Evolutionary conservation across 2,888 invertebrate species (phyloP), one percentile per base, ranked within the genome.

Genomic region (Petrolisthes manimaculis): DNA sequence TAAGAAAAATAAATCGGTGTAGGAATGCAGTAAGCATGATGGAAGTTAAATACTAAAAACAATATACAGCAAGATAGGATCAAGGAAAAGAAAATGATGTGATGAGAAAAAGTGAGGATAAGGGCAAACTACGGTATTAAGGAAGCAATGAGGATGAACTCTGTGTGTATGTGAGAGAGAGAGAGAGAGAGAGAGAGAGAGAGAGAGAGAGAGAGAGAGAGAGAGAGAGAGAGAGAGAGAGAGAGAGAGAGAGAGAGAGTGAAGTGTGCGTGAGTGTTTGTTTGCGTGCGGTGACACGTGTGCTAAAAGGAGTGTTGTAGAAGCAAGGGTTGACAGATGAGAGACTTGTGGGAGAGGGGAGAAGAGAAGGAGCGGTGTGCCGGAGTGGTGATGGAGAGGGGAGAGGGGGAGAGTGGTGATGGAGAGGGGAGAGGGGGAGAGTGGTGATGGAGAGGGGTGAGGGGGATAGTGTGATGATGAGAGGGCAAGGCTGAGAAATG

Each of bases 121-220:
- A n/a, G 21, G 71, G 21, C 12, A 18, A 71, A n/a, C 18, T 71
- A 71, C 6, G 71, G 18, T 6, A n/a, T n/a, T n/a, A 71, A 18
- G 14, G 14, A n/a, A 71, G 71, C 18, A 12, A 53, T 71, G 83
- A 18, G 71, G 14, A 71, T n/a, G 71, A n/a, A 71, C 71, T n/a
- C n/a, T 71, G 71, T 51, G 69, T 56, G 83, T 51, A 53, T n/a
- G 83, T 56, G 80, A 37, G 55, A 14, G 80, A 21, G 54, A 37
- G 77, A 51, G 77, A 4, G 78, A 53, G 18, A 54, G 75, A 8
- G 75, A 12, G 80, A 24, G 37, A 5, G 77, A 37, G 77, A 37
- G 37, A 37, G 79, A 14, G 79, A 54, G 53, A 14, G 79, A 18
- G 54, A 54, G 54, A 9, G 79, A n/a, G 79, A 12, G 6, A 54